Base-by-base conservation (phyloP, 1,140 invertebrate species). In the Drosophila elegans region DNA sequence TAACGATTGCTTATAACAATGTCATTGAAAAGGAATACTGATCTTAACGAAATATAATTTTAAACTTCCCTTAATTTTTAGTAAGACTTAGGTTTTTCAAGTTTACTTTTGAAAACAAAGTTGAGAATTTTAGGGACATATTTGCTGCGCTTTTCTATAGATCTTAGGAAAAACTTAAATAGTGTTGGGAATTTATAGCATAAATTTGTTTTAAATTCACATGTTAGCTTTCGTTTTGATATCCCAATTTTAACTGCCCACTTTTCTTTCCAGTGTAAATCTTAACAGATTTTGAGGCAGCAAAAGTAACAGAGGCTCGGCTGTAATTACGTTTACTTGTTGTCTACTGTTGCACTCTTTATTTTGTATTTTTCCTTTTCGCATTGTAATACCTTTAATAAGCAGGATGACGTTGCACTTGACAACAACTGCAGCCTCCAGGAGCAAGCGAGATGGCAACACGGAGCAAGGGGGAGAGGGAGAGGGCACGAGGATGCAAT, bases 321-420 rank as follows among this genome's bases (percentile, higher is more conserved):
- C 79, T 52, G 84, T 79, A 89, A 88, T 88, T 88, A 88, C 83
- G 83, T 88, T 88, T 88, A 83, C 83, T 88, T 88, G 83, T 88
- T 88, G 82, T 85, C 82, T 81, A 52, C 46, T 74, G 56, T 57
- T 66, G 78, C 57, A 60, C 64, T 57, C 60, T 72, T 51, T 54
- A 66, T 44, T 46, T 39, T 46, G 38, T 66, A 55, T 41, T 74
- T 68, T 52, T 52, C 44, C 61, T 57, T 60, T 63, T 55, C 48
- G 49, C 74, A 67, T 67, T 78, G 81, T 83, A 88, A 88, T 88
- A 83, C 83, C 83, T 89, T 80, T 88, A 88, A 88, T 89, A 83
- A 88, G 83, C 83, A 89, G 83, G 84, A 88, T 88, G 83, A 88
- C 80, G 83, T 89, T 88, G 83, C 83, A 89, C 84, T 88, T 77